Conservation (phyloP, 2,797 vertebrate genomes). For the Enteromius treurensis region DNA sequence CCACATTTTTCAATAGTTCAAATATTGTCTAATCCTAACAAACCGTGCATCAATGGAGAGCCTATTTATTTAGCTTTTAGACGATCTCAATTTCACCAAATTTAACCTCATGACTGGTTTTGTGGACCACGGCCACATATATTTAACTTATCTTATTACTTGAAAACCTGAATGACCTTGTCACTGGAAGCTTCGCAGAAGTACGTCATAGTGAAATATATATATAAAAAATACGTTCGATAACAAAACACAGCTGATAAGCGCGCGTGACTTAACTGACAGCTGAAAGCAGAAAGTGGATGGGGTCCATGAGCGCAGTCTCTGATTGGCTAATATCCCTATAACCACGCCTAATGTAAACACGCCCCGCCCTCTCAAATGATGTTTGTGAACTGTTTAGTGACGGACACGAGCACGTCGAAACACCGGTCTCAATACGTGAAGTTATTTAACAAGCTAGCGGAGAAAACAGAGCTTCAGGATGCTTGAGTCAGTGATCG, state of each 20-base stretch:
- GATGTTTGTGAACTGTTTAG: neutral
- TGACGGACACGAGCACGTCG: neutral
- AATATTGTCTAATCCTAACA: too few relatives aligned
- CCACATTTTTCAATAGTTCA: too few relatives aligned
- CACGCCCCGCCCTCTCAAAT: neutral
- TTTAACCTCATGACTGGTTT: too few relatives aligned
- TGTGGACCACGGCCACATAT: neutral
- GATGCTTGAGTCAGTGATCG: neutral
- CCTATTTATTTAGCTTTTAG: too few relatives aligned
- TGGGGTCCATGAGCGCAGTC: neutral
- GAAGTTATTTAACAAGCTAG: slow-evolving; percentile 2
- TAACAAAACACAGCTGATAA: neutral
- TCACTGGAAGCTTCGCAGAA: neutral
- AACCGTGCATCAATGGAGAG: too few relatives aligned
- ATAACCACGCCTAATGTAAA: neutral
- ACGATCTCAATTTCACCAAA: too few relatives aligned
- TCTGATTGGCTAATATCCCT: slow-evolving; percentile 9
- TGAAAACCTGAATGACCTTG: neutral
- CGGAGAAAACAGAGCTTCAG: neutral
- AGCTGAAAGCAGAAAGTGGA: neutral
- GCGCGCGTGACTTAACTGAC: neutral
- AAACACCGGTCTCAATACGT: neutral
- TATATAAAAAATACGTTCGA: neutral
- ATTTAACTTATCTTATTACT: neutral
- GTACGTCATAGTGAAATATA: neutral